A percentile compares a stretch with the other conserved stretches of the same genome.
phyloP scores from a whole-genome alignment of 2,888 invertebrate genomes.

The Candidula unifasciata region DNA sequence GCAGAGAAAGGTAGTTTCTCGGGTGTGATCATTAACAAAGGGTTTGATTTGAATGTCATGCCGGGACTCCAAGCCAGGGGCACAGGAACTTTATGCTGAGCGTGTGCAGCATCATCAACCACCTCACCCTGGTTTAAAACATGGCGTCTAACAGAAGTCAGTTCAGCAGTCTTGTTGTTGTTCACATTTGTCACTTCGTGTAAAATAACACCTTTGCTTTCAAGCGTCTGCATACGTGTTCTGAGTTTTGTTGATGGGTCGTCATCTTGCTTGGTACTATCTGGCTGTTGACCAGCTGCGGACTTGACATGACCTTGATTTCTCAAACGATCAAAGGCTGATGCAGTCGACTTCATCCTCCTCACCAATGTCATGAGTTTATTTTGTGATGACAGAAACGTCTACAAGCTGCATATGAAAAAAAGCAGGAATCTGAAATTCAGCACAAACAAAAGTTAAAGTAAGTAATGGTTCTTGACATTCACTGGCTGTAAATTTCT shows the following conservation, averaged over 20 bases:
- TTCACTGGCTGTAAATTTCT: too few relatives aligned
- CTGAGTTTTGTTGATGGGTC: slow-evolving; percentile 25
- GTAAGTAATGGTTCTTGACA: too few relatives aligned
- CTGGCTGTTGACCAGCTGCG: neutral
- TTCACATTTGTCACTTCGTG: neutral
- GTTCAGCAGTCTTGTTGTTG: neutral
- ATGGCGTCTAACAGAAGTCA: neutral
- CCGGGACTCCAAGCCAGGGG: slow-evolving; percentile 53
- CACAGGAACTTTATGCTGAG: slow-evolving; percentile 41
- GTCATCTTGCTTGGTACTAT: slow-evolving; percentile 14
- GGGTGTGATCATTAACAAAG: slow-evolving; percentile 66
- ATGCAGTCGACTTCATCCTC: slow-evolving; percentile 14
- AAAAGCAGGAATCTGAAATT: too few relatives aligned
- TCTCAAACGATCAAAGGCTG: slow-evolving; percentile 42
- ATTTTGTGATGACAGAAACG: too few relatives aligned
- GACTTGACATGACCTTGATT: neutral
- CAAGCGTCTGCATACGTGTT: neutral
- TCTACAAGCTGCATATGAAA: too few relatives aligned
- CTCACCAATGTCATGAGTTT: slow-evolving; percentile 25
- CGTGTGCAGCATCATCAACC: slow-evolving; percentile 4
- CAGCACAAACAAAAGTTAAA: too few relatives aligned
- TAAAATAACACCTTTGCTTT: neutral
- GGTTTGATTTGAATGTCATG: slow-evolving; percentile 59
- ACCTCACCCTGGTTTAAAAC: neutral
- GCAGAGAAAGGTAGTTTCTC: slow-evolving; percentile 54